A percentile compares a stretch with the other conserved stretches of the same genome.
Conservation (phyloP, 53 echinoderm and acorn worm genomes). For the Paracentrotus lividus region DNA sequence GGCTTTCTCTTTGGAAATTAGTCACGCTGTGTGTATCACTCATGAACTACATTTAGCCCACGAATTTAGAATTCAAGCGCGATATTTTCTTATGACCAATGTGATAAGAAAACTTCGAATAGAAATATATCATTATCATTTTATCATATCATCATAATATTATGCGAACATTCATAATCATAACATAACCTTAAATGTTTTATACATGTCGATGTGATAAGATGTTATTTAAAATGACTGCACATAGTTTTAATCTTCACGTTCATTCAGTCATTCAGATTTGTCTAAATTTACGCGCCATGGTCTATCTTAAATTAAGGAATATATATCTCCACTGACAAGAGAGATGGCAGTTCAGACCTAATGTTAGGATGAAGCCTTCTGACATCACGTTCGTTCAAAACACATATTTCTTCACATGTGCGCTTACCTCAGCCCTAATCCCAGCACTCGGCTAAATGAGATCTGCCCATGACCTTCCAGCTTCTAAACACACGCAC, state of each 20-base stretch:
- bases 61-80: too few species aligned
- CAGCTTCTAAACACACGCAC: constrained; percentile 21
- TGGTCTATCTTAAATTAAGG: not conserved
- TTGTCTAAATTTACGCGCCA: not conserved
- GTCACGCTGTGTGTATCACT: too few species aligned
- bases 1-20: too few species aligned
- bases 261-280: not conserved
- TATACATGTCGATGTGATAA: too few species aligned
- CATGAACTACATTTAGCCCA: too few species aligned
- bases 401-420: constrained; percentile 33
- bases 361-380: not conserved
- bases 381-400: not conserved
- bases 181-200: too few species aligned
- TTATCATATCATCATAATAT: too few species aligned
- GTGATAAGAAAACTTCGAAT: too few species aligned
- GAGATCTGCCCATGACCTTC: constrained; percentile 46
- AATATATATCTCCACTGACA: too few species aligned
- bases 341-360: not conserved
- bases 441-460: constrained; percentile 52
- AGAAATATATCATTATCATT: too few species aligned
- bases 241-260: not conserved
- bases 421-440: constrained; percentile 22
- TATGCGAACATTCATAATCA: too few species aligned
- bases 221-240: not conserved
- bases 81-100: too few species aligned